Conservation (phyloP, 1,140 invertebrate species). For the Hetaerina americana region DNA sequence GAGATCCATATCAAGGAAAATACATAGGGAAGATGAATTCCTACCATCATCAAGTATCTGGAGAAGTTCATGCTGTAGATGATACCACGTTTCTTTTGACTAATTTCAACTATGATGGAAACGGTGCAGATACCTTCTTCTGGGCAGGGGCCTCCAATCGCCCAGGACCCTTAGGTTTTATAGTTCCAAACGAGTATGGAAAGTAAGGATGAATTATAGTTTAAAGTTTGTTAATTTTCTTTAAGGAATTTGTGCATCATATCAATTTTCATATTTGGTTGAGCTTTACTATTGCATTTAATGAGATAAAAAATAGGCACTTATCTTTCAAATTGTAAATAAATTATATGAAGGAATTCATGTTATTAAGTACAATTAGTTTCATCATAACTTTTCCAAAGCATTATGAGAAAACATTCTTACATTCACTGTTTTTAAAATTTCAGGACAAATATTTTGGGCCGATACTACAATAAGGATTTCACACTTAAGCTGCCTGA, state of each 20-base stretch:
- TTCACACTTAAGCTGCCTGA: conserved; percentile 72
- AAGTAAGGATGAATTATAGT: conserved; percentile 64
- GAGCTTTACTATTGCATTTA: background rate
- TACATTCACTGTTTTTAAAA: too few relatives aligned
- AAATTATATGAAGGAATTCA: too few relatives aligned
- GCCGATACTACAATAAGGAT: conserved; percentile 74
- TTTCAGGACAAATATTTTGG: conserved; percentile 72
- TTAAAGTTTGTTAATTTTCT: too few relatives aligned
- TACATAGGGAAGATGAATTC: conserved; percentile 75
- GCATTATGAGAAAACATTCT: too few relatives aligned
- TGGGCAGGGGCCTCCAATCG: conserved; percentile 79
- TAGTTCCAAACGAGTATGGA: conserved; percentile 76
- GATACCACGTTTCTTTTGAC: conserved; percentile 69
- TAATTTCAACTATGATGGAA: conserved; percentile 82
- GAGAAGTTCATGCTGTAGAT: conserved; percentile 82
- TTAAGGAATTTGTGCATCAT: background rate
- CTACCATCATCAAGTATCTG: conserved; percentile 80
- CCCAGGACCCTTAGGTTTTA: conserved; percentile 80
- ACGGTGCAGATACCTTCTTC: conserved; percentile 81
- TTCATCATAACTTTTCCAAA: too few relatives aligned
- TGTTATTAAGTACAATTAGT: too few relatives aligned
- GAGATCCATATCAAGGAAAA: conserved; percentile 64
- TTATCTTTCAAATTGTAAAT: too few relatives aligned
- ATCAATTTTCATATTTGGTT: background rate
- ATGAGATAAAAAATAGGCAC: too few relatives aligned